A percentile compares a stretch with the other conserved stretches of the same genome.
phyloP scores from a whole-genome alignment of 2,888 invertebrate species.

The Drosophila mettleri region DNA sequence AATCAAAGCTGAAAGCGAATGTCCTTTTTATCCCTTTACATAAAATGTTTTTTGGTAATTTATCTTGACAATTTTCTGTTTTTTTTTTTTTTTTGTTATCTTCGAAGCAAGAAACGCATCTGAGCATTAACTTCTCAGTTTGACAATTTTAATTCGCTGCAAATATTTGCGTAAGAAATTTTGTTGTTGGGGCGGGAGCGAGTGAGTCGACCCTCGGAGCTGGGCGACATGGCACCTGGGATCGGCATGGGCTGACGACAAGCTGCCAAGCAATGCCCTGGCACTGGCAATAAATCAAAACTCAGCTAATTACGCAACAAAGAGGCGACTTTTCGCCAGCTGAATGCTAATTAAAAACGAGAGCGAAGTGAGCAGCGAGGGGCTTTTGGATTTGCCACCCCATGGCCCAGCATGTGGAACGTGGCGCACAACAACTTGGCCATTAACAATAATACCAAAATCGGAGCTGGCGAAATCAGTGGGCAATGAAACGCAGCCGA shows the following conservation, averaged over 20 bases:
- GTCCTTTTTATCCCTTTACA: too few relatives aligned
- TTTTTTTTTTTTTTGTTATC: background rate
- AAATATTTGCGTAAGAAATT: constrained; percentile 74
- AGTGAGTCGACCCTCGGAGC: constrained; percentile 3
- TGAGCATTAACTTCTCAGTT: constrained; percentile 43
- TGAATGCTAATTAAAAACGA: constrained; percentile 80
- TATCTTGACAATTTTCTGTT: background rate
- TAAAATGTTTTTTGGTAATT: background rate
- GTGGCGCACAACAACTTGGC: constrained; percentile 61
- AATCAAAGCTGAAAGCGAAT: background rate
- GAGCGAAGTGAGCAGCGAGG: constrained; percentile 25
- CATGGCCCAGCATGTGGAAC: constrained; percentile 24
- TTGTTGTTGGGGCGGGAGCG: background rate
- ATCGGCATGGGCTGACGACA: constrained; percentile 26
- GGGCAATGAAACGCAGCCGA: constrained; percentile 72
- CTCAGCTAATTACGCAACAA: constrained; percentile 82
- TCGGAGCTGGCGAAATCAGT: constrained; percentile 54
- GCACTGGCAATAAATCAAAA: constrained; percentile 75
- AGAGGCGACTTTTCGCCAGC: constrained; percentile 69
- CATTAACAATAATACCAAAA: constrained; percentile 80
- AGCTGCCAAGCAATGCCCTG: constrained; percentile 49
- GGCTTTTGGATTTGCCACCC: constrained; percentile 50
- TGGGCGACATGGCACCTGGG: constrained; percentile 50
- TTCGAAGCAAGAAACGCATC: constrained; percentile 26
- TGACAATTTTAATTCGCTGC: constrained; percentile 70